These are phyloP conservation scores for Alligator sinensis DNA, from an alignment of 2,113 vertebrate species.

Conservation along the genomic window DNA sequence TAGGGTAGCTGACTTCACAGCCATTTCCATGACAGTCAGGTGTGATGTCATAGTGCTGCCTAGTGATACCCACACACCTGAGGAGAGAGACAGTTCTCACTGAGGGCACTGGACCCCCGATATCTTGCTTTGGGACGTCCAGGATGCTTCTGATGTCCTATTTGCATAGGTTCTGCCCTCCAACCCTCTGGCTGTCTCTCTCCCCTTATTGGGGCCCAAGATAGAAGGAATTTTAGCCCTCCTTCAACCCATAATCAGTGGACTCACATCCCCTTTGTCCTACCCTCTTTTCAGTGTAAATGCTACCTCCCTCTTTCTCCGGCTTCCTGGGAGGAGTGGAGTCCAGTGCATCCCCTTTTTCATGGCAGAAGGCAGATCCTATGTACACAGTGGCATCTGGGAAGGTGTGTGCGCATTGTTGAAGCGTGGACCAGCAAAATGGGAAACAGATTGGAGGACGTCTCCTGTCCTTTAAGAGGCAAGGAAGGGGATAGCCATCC, in stretches of 20 bases:
- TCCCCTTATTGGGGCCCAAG: not conserved
- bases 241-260: rapidly evolving
- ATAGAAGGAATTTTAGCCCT: not conserved
- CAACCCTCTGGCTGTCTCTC: rapidly evolving
- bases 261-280: not conserved
- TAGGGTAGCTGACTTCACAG: not conserved
- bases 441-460: not conserved
- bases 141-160: not conserved
- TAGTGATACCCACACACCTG: not conserved
- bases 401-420: not conserved
- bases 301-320: not conserved
- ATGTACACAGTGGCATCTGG: not conserved
- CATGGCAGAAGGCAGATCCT: not conserved
- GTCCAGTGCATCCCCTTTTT: not conserved
- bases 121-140: rapidly evolving
- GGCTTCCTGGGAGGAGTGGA: not conserved
- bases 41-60: not conserved
- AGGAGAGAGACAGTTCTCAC: not conserved
- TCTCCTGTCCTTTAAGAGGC: not conserved
- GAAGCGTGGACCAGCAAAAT: not conserved
- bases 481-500: not conserved
- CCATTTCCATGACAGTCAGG: not conserved
- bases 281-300: not conserved
- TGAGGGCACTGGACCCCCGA: not conserved
- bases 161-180: not conserved